Conservation (phyloP, 2,888 invertebrate genomes). For the Meta bourneti region DNA sequence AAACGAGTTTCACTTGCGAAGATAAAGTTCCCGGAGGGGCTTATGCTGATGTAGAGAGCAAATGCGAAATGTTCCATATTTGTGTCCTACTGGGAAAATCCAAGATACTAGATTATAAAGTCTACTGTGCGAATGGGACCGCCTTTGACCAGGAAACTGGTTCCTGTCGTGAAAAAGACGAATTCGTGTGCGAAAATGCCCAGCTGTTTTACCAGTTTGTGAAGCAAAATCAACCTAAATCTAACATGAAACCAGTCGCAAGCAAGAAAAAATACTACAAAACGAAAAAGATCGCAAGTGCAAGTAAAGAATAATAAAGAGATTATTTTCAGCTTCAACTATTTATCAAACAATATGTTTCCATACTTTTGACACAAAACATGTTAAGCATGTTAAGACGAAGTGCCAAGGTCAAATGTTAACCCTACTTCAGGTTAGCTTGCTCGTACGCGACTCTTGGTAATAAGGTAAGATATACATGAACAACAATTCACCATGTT, state of each 20-base stretch:
- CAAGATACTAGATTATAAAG: constrained; percentile 77
- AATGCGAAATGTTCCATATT: constrained; percentile 77
- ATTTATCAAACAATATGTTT: constrained; percentile 53
- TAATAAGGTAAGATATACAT: neutral
- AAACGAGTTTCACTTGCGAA: constrained; percentile 73
- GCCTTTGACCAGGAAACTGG: constrained; percentile 77
- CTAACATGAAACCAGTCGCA: constrained; percentile 60
- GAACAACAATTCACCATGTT: too few species aligned
- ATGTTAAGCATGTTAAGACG: constrained; percentile 41
- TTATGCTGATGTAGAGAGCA: constrained; percentile 76
- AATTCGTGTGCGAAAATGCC: constrained; percentile 72
- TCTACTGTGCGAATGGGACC: constrained; percentile 76
- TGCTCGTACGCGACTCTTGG: neutral
- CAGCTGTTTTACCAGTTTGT: constrained; percentile 67
- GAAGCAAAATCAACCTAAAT: constrained; percentile 58
- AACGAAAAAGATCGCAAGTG: constrained; percentile 40
- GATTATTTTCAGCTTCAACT: constrained; percentile 39
- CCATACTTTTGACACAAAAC: constrained; percentile 11
- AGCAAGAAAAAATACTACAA: constrained; percentile 56
- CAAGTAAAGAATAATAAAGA: constrained; percentile 55
- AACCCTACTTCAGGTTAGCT: constrained; percentile 35
- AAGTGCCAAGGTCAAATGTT: constrained; percentile 49
- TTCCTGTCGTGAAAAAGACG: constrained; percentile 66
- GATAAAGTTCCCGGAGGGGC: constrained; percentile 77
- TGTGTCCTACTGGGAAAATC: constrained; percentile 77